Percentiles rank a stretch among this genome's conserved stretches.
These are phyloP conservation scores for Chironomus striatipennis DNA, from an alignment of 1,140 invertebrate species.

Conservation along the genomic window DNA sequence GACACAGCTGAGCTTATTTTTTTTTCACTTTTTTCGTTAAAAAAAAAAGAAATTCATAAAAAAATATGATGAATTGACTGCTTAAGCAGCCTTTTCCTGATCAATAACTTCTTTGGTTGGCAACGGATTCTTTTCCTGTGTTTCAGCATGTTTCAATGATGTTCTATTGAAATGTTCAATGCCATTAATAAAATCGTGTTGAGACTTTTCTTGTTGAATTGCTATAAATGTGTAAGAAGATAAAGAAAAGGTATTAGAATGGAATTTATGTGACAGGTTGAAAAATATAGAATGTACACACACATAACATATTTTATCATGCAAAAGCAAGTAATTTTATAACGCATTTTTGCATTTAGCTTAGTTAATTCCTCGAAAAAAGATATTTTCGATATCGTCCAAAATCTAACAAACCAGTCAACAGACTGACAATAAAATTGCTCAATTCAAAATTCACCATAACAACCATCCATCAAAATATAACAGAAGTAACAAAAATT, in stretches of 20 bases:
- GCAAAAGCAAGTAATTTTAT: neutral
- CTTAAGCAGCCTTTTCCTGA: constrained; percentile 58
- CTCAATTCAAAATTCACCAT: no score
- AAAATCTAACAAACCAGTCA: no score
- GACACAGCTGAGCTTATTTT: constrained; percentile 4
- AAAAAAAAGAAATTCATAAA: neutral
- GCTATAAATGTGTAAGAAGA: constrained; percentile 46
- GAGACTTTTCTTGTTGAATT: constrained; percentile 79
- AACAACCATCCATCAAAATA: neutral
- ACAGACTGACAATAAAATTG: no score
- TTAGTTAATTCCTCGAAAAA: no score
- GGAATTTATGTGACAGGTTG: neutral
- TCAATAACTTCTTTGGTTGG: constrained; percentile 75
- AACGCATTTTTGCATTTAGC: no score
- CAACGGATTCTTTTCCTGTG: constrained; percentile 80
- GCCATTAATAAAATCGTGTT: constrained; percentile 74
- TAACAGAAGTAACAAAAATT: neutral
- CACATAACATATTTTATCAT: neutral
- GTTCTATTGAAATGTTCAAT: constrained; percentile 80
- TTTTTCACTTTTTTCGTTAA: neutral
- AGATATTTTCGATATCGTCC: no score
- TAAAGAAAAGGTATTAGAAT: neutral
- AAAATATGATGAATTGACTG: neutral
- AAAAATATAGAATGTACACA: neutral
- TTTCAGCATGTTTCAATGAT: constrained; percentile 82